These are phyloP conservation scores for Ciconia boyciana DNA, from an alignment of 2,113 vertebrate species.

Conservation along the genomic window DNA sequence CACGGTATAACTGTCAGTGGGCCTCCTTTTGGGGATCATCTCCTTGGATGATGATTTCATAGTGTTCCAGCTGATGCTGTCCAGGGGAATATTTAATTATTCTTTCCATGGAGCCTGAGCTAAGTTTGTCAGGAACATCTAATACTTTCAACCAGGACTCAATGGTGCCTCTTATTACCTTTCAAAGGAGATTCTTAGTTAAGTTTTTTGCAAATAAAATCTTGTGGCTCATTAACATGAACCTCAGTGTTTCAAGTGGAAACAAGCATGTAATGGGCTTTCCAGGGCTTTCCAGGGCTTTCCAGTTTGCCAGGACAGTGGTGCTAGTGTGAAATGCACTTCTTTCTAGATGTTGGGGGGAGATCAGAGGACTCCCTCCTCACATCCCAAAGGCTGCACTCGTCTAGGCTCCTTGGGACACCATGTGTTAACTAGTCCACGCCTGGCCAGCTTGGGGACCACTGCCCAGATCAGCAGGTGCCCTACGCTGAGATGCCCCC, in stretches of 20 bases:
- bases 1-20: fast-evolving
- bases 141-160: neutral
- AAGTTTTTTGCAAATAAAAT: neutral
- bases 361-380: neutral
- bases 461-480: neutral
- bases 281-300: neutral
- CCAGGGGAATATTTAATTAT: neutral
- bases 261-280: neutral
- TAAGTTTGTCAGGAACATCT: neutral
- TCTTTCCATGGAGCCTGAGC: neutral
- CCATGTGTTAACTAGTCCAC: fast-evolving
- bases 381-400: neutral
- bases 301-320: neutral
- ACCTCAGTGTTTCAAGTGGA: neutral
- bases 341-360: neutral
- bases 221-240: neutral
- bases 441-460: neutral
- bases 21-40: neutral
- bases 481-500: neutral
- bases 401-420: neutral
- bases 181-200: neutral
- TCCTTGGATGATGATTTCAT: neutral
- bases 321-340: neutral
- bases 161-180: neutral
- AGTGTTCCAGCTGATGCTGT: neutral